Percentiles rank a stretch among this genome's conserved stretches.
phyloP scores from a whole-genome alignment of 2,113 vertebrate genomes.

The Nesogale talazaci region DNA sequence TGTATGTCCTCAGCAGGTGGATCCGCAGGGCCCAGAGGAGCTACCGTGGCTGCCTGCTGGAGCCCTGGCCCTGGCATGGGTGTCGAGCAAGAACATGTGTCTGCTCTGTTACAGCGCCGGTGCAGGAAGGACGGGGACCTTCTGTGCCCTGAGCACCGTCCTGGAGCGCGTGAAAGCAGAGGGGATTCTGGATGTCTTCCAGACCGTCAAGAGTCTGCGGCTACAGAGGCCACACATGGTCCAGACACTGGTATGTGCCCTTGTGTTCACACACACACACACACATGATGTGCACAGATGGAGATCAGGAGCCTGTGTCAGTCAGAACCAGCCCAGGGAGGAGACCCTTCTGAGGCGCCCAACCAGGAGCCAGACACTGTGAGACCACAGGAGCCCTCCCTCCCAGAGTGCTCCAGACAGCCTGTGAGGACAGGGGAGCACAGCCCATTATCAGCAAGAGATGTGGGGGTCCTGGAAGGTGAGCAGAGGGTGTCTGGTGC shows the following conservation, averaged over 20 bases:
- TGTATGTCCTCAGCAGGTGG: neutral
- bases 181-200: constrained; percentile 98
- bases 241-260: constrained; percentile 96
- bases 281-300: neutral
- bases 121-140: constrained; percentile 97
- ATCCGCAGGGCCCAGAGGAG: neutral
- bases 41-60: neutral
- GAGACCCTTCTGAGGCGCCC: neutral
- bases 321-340: neutral
- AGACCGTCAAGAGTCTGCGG: constrained; percentile 98
- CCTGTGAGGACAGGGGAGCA: neutral
- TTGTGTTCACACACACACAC: neutral
- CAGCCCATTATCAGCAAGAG: neutral
- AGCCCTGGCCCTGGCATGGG: neutral
- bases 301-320: neutral
- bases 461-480: neutral
- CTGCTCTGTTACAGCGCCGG: constrained; percentile 90
- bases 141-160: constrained; percentile 98
- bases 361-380: neutral
- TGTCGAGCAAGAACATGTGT: constrained; percentile 3
- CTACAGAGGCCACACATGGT: constrained; percentile 99
- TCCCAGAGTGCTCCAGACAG: neutral
- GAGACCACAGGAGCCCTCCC: neutral
- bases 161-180: constrained; percentile 98
- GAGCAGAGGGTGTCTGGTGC: neutral